A percentile compares a stretch with the other conserved stretches of the same genome.
These are phyloP conservation scores for Stigmatopora nigra DNA, from an alignment of 2,113 vertebrate genomes.

Conservation along the genomic window DNA sequence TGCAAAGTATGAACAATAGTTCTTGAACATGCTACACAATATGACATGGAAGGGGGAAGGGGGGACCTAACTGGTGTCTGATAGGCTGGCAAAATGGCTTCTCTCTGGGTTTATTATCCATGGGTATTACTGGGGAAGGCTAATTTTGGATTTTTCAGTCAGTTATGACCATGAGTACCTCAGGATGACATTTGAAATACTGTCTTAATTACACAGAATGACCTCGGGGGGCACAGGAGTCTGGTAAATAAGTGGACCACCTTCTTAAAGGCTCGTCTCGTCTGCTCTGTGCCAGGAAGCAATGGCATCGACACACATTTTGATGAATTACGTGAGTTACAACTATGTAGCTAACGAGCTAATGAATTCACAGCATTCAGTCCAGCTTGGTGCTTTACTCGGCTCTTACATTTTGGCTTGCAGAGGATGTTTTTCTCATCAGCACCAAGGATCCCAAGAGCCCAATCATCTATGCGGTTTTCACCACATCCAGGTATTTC, in stretches of 20 bases:
- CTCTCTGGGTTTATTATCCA: slow-evolving; percentile 46
- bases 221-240: slow-evolving; percentile 94
- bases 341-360: not conserved
- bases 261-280: slow-evolving; percentile 89
- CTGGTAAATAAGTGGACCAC: slow-evolving; percentile 99
- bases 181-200: slow-evolving; percentile 8
- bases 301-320: slow-evolving; percentile 98
- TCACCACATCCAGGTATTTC: slow-evolving; percentile 93
- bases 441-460: slow-evolving; percentile 96
- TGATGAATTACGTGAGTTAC: slow-evolving; percentile 92
- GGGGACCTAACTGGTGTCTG: slow-evolving; percentile 36
- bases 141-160: slow-evolving; percentile 11
- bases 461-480: slow-evolving; percentile 90
- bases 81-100: slow-evolving; percentile 42
- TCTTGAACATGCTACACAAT: slow-evolving; percentile 8
- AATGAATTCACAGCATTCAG: not conserved
- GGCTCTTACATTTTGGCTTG: slow-evolving; percentile 31
- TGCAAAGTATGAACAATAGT: slow-evolving; percentile 79
- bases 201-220: slow-evolving; percentile 73
- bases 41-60: slow-evolving; percentile 29
- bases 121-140: slow-evolving; percentile 28
- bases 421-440: slow-evolving; percentile 96
- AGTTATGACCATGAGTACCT: slow-evolving; percentile 28
- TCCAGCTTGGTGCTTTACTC: not conserved
- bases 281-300: slow-evolving; percentile 92